These are phyloP conservation scores for Latrodectus elegans DNA, from an alignment of 2,888 invertebrate genomes.

Conservation along the genomic window DNA sequence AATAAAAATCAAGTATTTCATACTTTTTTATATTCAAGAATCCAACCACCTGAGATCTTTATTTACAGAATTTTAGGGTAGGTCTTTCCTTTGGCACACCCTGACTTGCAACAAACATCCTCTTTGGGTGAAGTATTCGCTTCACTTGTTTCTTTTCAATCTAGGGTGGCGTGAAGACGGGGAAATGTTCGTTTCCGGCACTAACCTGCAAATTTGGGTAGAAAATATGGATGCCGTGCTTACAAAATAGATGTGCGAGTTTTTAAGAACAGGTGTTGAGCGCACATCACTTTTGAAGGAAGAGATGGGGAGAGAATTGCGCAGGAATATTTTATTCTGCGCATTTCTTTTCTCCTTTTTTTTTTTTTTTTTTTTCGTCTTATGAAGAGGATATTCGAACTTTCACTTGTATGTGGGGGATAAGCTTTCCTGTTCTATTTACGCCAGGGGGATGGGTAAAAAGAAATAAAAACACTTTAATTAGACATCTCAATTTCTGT, in stretches of 20 bases:
- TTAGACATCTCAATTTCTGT: too few relatives aligned
- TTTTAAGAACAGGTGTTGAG: constrained; percentile 32
- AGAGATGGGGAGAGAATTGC: neutral
- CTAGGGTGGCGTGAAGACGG: constrained; percentile 6
- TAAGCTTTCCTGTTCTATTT: neutral
- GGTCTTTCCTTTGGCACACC: constrained; percentile 28
- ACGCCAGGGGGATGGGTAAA: neutral
- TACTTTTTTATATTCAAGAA: neutral
- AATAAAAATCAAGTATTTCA: neutral
- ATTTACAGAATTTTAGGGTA: neutral
- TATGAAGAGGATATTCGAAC: neutral
- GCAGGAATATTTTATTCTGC: too few relatives aligned
- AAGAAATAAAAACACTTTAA: too few relatives aligned
- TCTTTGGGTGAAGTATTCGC: neutral
- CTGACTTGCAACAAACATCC: constrained; percentile 36
- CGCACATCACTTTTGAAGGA: constrained; percentile 19
- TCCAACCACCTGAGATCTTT: neutral
- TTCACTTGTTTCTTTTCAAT: constrained; percentile 21
- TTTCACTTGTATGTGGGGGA: neutral
- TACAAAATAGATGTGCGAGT: constrained; percentile 21
- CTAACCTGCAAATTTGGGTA: constrained; percentile 32
- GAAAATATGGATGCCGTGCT: constrained; percentile 33
- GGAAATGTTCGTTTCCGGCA: constrained; percentile 21
- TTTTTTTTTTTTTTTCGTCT: neutral
- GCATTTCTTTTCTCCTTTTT: neutral